These are phyloP conservation scores for Ophion obscuratus DNA, from an alignment of 2,888 invertebrate genomes.

Conservation along the genomic window DNA sequence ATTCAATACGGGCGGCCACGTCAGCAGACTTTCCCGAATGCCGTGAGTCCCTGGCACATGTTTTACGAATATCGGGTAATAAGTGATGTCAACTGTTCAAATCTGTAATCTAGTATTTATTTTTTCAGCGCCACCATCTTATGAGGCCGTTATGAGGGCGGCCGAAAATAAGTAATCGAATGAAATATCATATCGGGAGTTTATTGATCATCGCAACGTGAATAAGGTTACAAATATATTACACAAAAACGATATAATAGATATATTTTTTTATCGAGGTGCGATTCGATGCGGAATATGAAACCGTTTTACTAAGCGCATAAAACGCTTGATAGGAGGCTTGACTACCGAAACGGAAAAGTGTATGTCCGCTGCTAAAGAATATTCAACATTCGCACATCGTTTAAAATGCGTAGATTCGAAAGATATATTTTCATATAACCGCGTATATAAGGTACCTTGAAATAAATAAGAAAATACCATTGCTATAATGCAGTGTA, in stretches of 20 bases:
- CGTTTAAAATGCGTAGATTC: too few species aligned
- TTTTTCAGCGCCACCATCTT: constrained; percentile 68
- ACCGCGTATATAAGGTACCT: too few species aligned
- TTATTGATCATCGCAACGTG: too few species aligned
- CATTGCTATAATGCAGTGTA: too few species aligned
- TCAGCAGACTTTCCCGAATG: constrained; percentile 36
- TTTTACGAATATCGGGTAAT: not conserved
- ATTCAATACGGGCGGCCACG: not conserved
- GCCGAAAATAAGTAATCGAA: not conserved
- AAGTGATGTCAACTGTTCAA: not conserved
- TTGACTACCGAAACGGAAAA: too few species aligned
- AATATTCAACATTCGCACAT: too few species aligned
- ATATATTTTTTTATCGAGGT: not conserved
- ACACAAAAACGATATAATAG: not conserved
- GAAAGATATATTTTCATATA: too few species aligned
- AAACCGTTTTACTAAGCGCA: not conserved
- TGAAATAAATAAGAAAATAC: too few species aligned
- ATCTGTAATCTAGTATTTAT: constrained; percentile 2
- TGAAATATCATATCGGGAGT: not conserved
- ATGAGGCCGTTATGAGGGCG: constrained; percentile 48
- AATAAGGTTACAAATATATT: not conserved
- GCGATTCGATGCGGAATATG: not conserved
- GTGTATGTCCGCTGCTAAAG: too few species aligned
- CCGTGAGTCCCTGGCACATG: constrained; percentile 52
- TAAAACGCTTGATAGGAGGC: not conserved